phyloP scores from a whole-genome alignment of 2,888 invertebrate genomes.

The Helobdella robusta region DNA sequence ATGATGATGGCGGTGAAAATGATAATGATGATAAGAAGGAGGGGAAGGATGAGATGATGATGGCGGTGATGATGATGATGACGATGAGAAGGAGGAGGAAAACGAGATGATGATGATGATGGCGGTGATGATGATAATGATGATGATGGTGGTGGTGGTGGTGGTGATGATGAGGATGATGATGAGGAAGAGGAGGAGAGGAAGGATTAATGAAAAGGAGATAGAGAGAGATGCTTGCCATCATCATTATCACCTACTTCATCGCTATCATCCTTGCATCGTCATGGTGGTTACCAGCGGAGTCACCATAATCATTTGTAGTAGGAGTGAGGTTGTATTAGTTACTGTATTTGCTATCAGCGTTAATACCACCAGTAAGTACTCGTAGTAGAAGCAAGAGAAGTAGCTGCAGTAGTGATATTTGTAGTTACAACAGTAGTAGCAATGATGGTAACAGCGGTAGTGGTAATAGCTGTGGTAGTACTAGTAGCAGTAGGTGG shows the following conservation, averaged over 20 bases:
- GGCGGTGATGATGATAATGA: constrained; percentile 14
- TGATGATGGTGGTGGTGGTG: constrained; percentile 4
- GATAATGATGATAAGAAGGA: neutral
- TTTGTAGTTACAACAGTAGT: neutral
- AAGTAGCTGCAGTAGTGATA: neutral
- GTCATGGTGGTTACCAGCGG: neutral
- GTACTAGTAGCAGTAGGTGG: constrained; percentile 24
- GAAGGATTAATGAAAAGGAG: neutral
- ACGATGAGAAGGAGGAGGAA: neutral
- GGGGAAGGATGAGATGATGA: constrained; percentile 6
- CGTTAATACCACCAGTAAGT: neutral
- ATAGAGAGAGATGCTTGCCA: constrained; percentile 5
- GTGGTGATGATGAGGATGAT: neutral
- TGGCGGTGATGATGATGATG: constrained; percentile 15
- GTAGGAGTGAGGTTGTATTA: too few relatives aligned
- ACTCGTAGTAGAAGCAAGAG: neutral
- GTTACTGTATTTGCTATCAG: too few relatives aligned
- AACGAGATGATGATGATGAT: constrained; percentile 9
- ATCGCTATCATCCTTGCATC: neutral
- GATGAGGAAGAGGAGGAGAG: neutral
- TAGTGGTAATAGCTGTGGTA: neutral
- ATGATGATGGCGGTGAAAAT: neutral
- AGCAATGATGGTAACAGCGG: neutral
- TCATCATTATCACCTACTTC: neutral
- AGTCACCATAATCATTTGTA: neutral